Evolutionary conservation across 2,113 vertebrate species (phyloP), one percentile per base, ranked within the genome.

Genomic region (Atherinomorus stipes): DNA sequence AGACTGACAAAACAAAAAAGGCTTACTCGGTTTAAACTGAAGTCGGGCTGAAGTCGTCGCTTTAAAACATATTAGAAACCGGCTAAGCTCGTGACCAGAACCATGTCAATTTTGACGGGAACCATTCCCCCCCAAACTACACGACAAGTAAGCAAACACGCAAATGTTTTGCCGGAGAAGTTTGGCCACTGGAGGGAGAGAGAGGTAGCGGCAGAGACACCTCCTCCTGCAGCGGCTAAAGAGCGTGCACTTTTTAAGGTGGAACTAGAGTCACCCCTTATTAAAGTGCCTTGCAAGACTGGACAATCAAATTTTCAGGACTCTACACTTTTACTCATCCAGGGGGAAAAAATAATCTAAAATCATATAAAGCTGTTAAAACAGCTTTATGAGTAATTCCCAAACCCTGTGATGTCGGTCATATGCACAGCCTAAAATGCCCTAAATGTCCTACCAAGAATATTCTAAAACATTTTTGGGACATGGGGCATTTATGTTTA

Each of bases 201-300:
- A 38, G 62, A 19, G 60, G 12, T n/a, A n/a, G n/a, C n/a, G n/a
- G n/a, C 26, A 56, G 71, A 31, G 47, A 45, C 79, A 52, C 51
- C 44, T 1, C 57, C 61, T 45, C 28, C 53, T 22, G 34, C 31
- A 16, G 12, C 16, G 40, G 59, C 4, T 2, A 22, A 19, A 44
- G 23, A 11, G 56, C 22, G 2, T 26, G 11, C 47, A 22, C 52
- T 38, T 67, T 85, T 91, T 90, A 91, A 91, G 88, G 90, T 91
- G 88, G 90, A 81, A 74, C 69, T 53, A 52, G 0, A 49, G 15
- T 53, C 21, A 11, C 22, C 28, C 44, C 28, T n/a, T n/a, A 26
- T 19, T 25, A 58, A 31, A 40, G 11, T 8, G 4, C 38, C 28
- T n/a, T 21, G 22, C 28, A 40, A 16, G 8, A 16, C 16, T 13